Conservation (phyloP, 2,113 vertebrate genomes). For the Campylorhamphus procurvoides region DNA sequence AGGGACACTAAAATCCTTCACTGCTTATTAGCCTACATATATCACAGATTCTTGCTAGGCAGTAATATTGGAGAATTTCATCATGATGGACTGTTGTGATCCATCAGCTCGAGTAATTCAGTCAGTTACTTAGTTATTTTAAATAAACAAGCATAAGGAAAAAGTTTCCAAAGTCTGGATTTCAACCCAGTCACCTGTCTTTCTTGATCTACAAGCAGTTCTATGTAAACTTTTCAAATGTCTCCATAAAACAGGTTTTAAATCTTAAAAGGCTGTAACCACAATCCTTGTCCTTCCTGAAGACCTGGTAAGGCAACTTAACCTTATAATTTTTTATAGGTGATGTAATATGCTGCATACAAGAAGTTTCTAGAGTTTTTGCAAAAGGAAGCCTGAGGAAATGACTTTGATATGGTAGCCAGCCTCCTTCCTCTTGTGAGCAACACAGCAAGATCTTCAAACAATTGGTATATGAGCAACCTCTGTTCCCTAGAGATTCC, state of each 20-base stretch:
- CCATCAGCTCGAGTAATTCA: neutral
- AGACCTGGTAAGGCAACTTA: neutral
- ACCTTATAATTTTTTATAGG: neutral
- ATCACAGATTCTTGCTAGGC: neutral
- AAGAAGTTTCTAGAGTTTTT: neutral
- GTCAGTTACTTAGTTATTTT: neutral
- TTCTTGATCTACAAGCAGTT: neutral
- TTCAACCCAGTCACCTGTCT: neutral
- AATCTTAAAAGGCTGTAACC: neutral
- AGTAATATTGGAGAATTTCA: neutral
- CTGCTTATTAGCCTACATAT: neutral
- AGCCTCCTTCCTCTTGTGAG: neutral
- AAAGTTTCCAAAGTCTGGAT: neutral
- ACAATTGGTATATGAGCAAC: neutral
- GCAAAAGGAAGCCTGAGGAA: neutral
- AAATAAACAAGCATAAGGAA: neutral
- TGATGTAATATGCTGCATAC: neutral
- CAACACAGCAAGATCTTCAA: neutral
- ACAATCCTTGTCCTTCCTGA: neutral
- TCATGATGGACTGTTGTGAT: neutral
- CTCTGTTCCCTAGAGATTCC: neutral
- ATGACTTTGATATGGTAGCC: neutral
- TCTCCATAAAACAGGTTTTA: neutral
- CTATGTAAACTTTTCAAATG: neutral
- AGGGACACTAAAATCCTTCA: neutral